Evolutionary conservation across 2,797 vertebrate genomes (phyloP).

Genomic region (Tinamus major): DNA sequence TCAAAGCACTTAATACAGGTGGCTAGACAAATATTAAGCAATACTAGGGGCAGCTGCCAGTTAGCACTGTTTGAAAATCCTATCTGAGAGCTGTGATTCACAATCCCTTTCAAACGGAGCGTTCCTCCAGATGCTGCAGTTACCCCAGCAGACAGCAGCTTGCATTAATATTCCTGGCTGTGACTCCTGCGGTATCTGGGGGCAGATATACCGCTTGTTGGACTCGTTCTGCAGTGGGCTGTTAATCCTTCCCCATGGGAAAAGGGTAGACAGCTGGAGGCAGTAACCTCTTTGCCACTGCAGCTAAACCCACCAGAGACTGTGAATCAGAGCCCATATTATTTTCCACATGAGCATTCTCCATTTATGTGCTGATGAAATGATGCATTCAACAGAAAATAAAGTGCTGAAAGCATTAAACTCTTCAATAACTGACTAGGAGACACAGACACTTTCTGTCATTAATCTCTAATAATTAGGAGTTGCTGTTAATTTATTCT

Average conservation of each 20-base stretch:
- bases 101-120: background rate
- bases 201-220: fast-evolving
- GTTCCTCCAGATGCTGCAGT: background rate
- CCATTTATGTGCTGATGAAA: slow-evolving; percentile 51
- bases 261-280: slow-evolving; percentile 60
- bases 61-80: background rate
- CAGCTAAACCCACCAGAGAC: slow-evolving; percentile 55
- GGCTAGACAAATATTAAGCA: background rate
- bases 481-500: slow-evolving; percentile 10
- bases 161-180: fast-evolving
- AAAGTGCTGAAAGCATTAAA: slow-evolving; percentile 40
- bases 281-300: slow-evolving; percentile 59
- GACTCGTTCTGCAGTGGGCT: background rate
- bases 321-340: slow-evolving; percentile 51
- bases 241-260: slow-evolving; percentile 6
- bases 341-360: slow-evolving; percentile 57
- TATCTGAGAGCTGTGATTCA: background rate
- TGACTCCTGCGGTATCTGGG: background rate
- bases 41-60: background rate
- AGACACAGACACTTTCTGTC: background rate
- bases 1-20: background rate
- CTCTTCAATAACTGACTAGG: background rate
- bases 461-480: slow-evolving; percentile 48
- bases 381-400: slow-evolving; percentile 35
- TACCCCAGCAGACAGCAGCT: background rate